phyloP scores from a whole-genome alignment of 2,113 vertebrate species.

The Labeo catla region DNA sequence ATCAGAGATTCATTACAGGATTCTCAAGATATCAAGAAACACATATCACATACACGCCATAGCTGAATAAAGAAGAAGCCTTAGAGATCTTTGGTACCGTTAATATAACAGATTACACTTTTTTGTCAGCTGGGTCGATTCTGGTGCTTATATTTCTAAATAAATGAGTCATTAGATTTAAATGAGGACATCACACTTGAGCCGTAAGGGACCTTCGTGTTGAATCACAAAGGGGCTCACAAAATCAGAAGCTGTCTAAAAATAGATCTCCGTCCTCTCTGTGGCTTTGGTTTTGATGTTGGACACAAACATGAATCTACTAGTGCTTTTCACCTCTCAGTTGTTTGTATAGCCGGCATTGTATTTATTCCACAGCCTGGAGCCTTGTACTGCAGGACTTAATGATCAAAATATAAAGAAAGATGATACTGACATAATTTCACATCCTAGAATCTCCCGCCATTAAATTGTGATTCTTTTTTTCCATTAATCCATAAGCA shows the following conservation, averaged over 20 bases:
- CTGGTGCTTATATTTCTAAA: slow-evolving; percentile 1
- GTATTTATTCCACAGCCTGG: slow-evolving; percentile 38
- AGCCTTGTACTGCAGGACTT: slow-evolving; percentile 17
- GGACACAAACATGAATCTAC: background rate
- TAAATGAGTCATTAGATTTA: slow-evolving; percentile 16
- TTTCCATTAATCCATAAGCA: slow-evolving; percentile 15
- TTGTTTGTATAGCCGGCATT: slow-evolving; percentile 2
- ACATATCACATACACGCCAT: background rate
- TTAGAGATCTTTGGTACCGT: background rate
- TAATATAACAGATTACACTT: slow-evolving; percentile 54
- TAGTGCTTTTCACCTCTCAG: slow-evolving; percentile 34
- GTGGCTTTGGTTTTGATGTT: slow-evolving; percentile 15
- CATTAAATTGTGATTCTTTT: slow-evolving; percentile 38
- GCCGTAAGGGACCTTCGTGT: background rate
- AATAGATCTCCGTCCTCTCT: slow-evolving; percentile 3
- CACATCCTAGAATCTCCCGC: slow-evolving; percentile 22
- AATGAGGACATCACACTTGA: slow-evolving; percentile 28
- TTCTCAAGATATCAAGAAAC: slow-evolving; percentile 14
- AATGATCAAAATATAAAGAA: background rate
- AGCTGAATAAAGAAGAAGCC: slow-evolving; percentile 8
- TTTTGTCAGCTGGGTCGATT: slow-evolving; percentile 12
- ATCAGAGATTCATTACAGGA: slow-evolving; percentile 58
- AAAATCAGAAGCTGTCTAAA: slow-evolving; percentile 43
- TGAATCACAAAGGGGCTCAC: background rate
- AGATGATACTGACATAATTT: background rate